Evolutionary conservation across 2,888 invertebrate genomes (phyloP).

Genomic region (Antheraea assamensis): DNA sequence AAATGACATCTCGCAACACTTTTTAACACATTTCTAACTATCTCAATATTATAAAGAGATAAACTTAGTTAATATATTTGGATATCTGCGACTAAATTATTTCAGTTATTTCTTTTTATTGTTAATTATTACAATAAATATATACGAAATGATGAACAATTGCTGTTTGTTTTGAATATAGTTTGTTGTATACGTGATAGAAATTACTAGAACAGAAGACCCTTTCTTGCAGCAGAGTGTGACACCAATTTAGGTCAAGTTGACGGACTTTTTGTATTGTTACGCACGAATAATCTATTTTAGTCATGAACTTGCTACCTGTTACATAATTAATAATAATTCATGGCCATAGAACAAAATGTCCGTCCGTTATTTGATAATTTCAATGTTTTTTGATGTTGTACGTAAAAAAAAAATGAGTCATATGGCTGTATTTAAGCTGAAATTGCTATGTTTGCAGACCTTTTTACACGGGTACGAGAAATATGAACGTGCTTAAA

Average conservation of each 20-base stretch:
- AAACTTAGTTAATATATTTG: no score
- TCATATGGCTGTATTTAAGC: neutral
- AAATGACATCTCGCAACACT: no score
- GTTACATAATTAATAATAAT: conserved; percentile 49
- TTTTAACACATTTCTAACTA: no score
- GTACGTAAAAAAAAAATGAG: conserved; percentile 20
- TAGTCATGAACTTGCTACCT: conserved; percentile 69
- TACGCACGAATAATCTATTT: conserved; percentile 63
- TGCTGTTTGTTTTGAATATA: no score
- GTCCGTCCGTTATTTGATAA: conserved; percentile 15
- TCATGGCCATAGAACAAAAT: conserved; percentile 38
- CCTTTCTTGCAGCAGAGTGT: conserved; percentile 61
- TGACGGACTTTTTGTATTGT: conserved; percentile 70
- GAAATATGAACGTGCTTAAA: neutral
- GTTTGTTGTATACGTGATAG: conserved; percentile 18
- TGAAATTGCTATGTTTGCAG: neutral
- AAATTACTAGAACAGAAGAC: conserved; percentile 41
- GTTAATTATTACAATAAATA: no score
- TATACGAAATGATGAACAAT: no score
- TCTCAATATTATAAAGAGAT: no score
- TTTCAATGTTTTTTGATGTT: conserved; percentile 24
- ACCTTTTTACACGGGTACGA: neutral
- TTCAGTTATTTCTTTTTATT: no score
- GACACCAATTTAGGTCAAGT: conserved; percentile 70
- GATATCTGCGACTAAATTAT: no score